Evolutionary conservation across 2,797 vertebrate species (phyloP), one percentile per base, ranked within the genome.

Genomic region (Pagetopsis macropterus): DNA sequence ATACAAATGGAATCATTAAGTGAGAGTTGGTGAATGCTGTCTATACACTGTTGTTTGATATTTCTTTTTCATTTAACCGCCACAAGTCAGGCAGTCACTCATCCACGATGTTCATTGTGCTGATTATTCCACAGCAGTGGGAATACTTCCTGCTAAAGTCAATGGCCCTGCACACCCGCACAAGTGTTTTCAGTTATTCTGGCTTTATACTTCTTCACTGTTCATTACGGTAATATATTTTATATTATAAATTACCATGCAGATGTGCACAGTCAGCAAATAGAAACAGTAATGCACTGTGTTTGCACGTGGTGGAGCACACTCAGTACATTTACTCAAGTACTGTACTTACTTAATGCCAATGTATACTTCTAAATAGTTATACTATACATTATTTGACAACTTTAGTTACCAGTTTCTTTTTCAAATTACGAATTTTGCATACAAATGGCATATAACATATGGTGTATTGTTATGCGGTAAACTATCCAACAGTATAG

Each of bases 1-100:
- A 75, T 70, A 65, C 51, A 72, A 64, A n/a, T 68, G 58, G 17
- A 58, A 73, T 17, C 4, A 5, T 65, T 65, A 27, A 52, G 15
- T 31, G 74, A 17, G 9, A 44, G 46, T 9, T 21, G 19, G 6
- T 12, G 52, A 59, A 70, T 62, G n/a, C 23, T 50, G 51, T 37
- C 33, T 37, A 7, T 37, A 37, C 33, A 37, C 33, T 9, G 4
- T 27, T 27, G 27, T 27, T 27, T 27, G 33, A 8, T 9, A 37
- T 37, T 37, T 37, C 0, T 37, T 37, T 37, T 37, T 37, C 2
- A 37, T 37, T 37, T 12, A 68, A 3, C 37, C 52, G 37, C 37
- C 17, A 45, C 19, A 9, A 21, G 37, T n/a, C 27, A 56, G 15
- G 41, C 8, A 10, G 27, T 19, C 19, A 31, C 58, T 19, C 44